Conservation (phyloP, 2,113 vertebrate species). For the Ammodramus savannarum region DNA sequence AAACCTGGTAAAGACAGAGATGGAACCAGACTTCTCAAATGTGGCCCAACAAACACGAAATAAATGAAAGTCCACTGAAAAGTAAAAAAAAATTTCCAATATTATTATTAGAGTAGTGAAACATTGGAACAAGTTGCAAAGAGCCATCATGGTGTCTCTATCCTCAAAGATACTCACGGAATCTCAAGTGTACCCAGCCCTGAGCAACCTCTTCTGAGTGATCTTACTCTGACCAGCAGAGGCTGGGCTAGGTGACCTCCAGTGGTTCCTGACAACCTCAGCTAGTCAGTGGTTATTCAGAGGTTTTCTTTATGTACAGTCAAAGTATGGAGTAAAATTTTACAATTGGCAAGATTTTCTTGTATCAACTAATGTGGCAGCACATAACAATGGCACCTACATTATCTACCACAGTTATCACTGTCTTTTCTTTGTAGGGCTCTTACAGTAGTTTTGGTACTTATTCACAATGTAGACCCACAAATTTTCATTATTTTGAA, state of each 20-base stretch:
- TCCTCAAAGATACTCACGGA: neutral
- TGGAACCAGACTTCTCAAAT: neutral
- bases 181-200: neutral
- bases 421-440: neutral
- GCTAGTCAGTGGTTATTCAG: neutral
- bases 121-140: neutral
- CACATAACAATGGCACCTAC: neutral
- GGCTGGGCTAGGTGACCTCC: neutral
- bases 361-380: neutral
- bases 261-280: neutral
- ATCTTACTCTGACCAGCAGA: neutral
- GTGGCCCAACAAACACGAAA: neutral
- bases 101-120: neutral
- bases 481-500: neutral
- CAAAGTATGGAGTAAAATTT: neutral
- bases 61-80: neutral
- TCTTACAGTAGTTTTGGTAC: neutral
- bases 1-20: neutral
- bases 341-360: neutral
- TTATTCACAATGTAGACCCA: neutral
- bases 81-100: neutral
- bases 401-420: neutral
- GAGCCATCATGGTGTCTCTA: rapidly evolving
- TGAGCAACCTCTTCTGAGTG: neutral
- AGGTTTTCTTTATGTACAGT: neutral